These are phyloP conservation scores for Caenorhabditis panamensis DNA, from an alignment of 2,888 invertebrate genomes.

Conservation along the genomic window DNA sequence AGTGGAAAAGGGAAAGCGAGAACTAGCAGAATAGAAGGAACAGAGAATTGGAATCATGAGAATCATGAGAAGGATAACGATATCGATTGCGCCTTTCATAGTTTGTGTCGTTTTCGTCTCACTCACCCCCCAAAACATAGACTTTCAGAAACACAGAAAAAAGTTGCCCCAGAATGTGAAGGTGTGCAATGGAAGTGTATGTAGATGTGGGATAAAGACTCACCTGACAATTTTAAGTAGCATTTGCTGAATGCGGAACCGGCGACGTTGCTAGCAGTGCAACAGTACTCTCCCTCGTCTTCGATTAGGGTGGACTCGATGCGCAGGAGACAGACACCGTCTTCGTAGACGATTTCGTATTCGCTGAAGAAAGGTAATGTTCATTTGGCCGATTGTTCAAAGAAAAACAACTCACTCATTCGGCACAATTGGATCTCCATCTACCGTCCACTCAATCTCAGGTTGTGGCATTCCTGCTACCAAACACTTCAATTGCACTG, in stretches of 20 bases:
- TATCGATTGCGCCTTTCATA: slow-evolving; percentile 54
- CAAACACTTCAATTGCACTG: slow-evolving; percentile 77
- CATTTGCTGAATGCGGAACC: slow-evolving; percentile 87
- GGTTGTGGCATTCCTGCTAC: slow-evolving; percentile 82
- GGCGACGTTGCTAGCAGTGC: slow-evolving; percentile 88
- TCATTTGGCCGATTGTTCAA: too few species aligned
- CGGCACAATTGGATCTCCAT: slow-evolving; percentile 76
- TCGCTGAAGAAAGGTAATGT: slow-evolving; percentile 67
- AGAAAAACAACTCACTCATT: slow-evolving; percentile 74
- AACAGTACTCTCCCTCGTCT: slow-evolving; percentile 91
- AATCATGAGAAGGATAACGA: slow-evolving; percentile 2
- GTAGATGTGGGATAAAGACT: slow-evolving; percentile 52
- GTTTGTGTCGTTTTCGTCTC: slow-evolving; percentile 24
- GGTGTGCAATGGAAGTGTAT: slow-evolving; percentile 49
- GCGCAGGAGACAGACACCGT: slow-evolving; percentile 78
- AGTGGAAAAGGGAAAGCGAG: slow-evolving; percentile 7
- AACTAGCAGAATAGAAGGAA: slow-evolving; percentile 4
- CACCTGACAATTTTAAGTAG: slow-evolving; percentile 75
- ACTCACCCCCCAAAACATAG: slow-evolving; percentile 51
- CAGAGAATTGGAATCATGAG: slow-evolving; percentile 2
- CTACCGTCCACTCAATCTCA: slow-evolving; percentile 80
- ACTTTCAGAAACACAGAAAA: slow-evolving; percentile 2
- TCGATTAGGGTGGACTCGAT: slow-evolving; percentile 83
- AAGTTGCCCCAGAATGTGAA: slow-evolving; percentile 31
- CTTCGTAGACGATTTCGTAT: slow-evolving; percentile 79